Evolutionary conservation across 2,797 vertebrate genomes (phyloP).

Genomic region (Sparus aurata): DNA sequence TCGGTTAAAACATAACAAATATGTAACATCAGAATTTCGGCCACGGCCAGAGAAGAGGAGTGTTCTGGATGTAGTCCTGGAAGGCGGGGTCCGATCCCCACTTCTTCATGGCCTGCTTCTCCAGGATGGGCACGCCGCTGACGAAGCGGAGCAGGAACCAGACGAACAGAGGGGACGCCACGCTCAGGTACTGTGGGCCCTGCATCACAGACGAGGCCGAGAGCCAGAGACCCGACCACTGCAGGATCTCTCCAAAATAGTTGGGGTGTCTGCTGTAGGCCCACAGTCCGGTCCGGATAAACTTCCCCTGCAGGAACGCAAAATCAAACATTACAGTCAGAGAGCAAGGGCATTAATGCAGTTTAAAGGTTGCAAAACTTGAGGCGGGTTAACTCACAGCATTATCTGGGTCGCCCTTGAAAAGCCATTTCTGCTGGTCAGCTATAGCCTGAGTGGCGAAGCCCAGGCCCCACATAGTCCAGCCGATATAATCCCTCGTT

Average conservation of each 20-base stretch:
- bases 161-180: slow-evolving; percentile 83
- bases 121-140: slow-evolving; percentile 88
- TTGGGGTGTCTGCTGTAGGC: slow-evolving; percentile 89
- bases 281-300: slow-evolving; percentile 89
- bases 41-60: slow-evolving; percentile 87
- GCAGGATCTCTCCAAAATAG: slow-evolving; percentile 89
- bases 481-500: slow-evolving; percentile 85
- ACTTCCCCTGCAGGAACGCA: slow-evolving; percentile 82
- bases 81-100: slow-evolving; percentile 85
- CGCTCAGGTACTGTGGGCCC: slow-evolving; percentile 83
- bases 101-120: slow-evolving; percentile 84
- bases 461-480: slow-evolving; percentile 86
- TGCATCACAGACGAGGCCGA: slow-evolving; percentile 85
- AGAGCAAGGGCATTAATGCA: slow-evolving; percentile 5
- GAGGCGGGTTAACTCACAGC: slow-evolving; percentile 73
- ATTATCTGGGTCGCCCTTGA: slow-evolving; percentile 87
- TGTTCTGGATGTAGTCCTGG: slow-evolving; percentile 84
- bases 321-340: background rate
- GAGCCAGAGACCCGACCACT: slow-evolving; percentile 89
- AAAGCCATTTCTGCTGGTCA: slow-evolving; percentile 89
- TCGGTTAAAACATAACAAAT: background rate
- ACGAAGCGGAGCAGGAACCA: slow-evolving; percentile 87
- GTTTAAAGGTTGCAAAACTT: background rate
- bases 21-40: slow-evolving; percentile 57
- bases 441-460: slow-evolving; percentile 85